Percentiles rank a stretch among this genome's conserved stretches.
Evolutionary conservation across 1,140 invertebrate species (phyloP).

Genomic region (Sitodiplosis mosellana): DNA sequence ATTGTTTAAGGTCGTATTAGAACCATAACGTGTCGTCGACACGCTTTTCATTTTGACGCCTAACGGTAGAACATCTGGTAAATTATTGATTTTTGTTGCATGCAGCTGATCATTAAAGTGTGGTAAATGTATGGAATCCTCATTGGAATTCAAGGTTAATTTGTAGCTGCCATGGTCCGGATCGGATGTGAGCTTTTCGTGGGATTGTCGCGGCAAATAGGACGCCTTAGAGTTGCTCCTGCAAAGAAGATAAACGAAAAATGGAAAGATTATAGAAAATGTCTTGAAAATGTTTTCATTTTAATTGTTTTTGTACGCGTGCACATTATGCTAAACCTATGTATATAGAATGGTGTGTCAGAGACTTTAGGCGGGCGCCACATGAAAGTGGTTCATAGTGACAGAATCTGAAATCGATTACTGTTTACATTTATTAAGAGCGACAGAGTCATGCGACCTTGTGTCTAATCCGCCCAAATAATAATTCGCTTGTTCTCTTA

Average conservation of each 20-base stretch:
- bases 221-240: conserved; percentile 66
- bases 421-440: no score
- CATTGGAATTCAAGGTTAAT: conserved; percentile 51
- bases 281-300: background rate
- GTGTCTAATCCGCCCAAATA: background rate
- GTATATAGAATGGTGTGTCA: background rate
- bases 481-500: background rate
- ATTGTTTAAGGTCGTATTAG: conserved; percentile 16
- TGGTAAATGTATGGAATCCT: conserved; percentile 25
- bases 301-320: no score
- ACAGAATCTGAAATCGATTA: no score
- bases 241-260: conserved; percentile 20
- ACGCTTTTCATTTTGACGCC: conserved; percentile 26
- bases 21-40: conserved; percentile 16
- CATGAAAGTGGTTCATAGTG: no score
- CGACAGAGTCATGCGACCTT: background rate
- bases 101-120: conserved; percentile 10
- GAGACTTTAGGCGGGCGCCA: no score
- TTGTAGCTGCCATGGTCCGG: conserved; percentile 59
- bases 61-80: conserved; percentile 31
- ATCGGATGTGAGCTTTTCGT: conserved; percentile 35
- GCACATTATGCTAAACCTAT: no score
- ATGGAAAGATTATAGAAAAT: background rate
- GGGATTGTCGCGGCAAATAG: conserved; percentile 47
- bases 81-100: conserved; percentile 19